A percentile compares a stretch with the other conserved stretches of the same genome.
These are phyloP conservation scores for Sminthurinus signatus DNA, from an alignment of 1,140 invertebrate species.

Conservation along the genomic window DNA sequence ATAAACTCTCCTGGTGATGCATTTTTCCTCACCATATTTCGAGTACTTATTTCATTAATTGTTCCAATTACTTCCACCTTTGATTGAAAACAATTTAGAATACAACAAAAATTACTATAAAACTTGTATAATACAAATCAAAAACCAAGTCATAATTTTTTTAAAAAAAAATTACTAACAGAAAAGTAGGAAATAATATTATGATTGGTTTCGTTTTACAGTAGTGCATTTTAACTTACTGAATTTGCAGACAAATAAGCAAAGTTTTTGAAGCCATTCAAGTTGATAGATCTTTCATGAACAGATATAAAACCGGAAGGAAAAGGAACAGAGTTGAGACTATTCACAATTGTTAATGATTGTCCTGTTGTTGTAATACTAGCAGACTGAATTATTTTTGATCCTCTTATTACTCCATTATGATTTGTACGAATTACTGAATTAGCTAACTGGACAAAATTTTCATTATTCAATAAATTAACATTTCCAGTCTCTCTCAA, in stretches of 20 bases:
- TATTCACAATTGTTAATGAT: neutral
- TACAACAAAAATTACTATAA: too few relatives aligned
- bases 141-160: too few relatives aligned
- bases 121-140: too few relatives aligned
- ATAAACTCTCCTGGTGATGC: too few relatives aligned
- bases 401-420: constrained; percentile 13
- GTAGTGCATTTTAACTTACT: too few relatives aligned
- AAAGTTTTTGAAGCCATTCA: constrained; percentile 17
- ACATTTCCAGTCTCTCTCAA: neutral
- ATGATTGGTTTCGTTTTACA: too few relatives aligned
- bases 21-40: too few relatives aligned
- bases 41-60: too few relatives aligned
- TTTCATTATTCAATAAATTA: constrained; percentile 2
- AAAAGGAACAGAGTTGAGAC: constrained; percentile 15
- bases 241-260: constrained; percentile 1
- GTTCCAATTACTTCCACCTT: too few relatives aligned
- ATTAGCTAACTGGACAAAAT: constrained; percentile 1
- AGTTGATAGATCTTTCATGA: neutral
- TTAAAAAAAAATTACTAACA: too few relatives aligned
- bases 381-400: neutral
- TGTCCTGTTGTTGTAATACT: neutral
- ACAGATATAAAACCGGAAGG: constrained; percentile 16
- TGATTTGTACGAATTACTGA: constrained; percentile 9
- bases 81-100: too few relatives aligned
- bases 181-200: too few relatives aligned